These are phyloP conservation scores for Chaetodon trifasciatus DNA, from an alignment of 2,797 vertebrate species.

Conservation along the genomic window DNA sequence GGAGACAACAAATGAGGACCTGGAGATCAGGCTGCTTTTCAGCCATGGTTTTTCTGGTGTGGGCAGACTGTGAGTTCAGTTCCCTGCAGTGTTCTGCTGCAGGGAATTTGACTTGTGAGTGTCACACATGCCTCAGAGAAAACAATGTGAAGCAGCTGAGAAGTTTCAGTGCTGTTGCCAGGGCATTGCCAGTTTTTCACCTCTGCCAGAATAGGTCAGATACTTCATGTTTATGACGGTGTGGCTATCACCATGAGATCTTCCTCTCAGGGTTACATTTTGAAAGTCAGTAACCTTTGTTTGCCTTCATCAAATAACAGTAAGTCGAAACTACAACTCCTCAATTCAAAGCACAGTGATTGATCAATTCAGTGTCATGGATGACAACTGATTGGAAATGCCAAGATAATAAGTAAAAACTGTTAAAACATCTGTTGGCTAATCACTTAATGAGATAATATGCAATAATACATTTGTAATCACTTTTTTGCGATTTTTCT, in stretches of 20 bases:
- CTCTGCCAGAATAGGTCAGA: background rate
- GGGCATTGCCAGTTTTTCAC: background rate
- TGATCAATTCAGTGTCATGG: too few relatives aligned
- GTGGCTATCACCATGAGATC: background rate
- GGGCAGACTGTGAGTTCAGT: background rate
- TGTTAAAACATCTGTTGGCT: too few relatives aligned
- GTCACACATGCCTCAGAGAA: slow-evolving; percentile 7
- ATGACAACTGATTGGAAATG: too few relatives aligned
- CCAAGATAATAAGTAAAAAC: too few relatives aligned
- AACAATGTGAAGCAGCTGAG: background rate
- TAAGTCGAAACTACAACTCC: too few relatives aligned
- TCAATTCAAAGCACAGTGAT: too few relatives aligned
- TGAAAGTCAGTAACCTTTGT: too few relatives aligned
- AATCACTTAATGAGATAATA: too few relatives aligned
- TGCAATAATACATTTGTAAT: too few relatives aligned
- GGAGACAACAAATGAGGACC: slow-evolving; percentile 1
- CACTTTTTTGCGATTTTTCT: too few relatives aligned
- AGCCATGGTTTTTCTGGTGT: background rate
- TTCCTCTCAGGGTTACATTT: background rate
- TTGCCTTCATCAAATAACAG: too few relatives aligned
- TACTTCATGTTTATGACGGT: slow-evolving; percentile 1
- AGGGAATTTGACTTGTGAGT: background rate
- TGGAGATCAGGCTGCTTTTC: background rate
- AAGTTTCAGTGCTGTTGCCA: slow-evolving; percentile 10
- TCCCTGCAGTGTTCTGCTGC: slow-evolving; percentile 8